Evolutionary conservation across 1,140 invertebrate species (phyloP), one percentile per base, ranked within the genome.

Genomic region (Mylabris phalerata): DNA sequence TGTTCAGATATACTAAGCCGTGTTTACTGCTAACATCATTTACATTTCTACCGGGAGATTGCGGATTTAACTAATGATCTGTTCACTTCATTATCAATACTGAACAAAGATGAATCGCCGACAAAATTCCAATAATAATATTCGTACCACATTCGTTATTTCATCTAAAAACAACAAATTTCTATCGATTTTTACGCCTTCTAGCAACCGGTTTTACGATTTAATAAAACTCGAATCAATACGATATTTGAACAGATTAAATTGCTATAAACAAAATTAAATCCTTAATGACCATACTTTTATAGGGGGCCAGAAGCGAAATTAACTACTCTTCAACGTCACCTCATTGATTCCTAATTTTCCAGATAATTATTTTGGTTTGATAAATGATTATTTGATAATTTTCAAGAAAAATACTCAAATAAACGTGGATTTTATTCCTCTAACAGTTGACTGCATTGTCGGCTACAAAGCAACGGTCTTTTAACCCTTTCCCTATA

Each of bases 11-110:
- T 64, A 64, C 55, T 67, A 67, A 64, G 59, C 66, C 64, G 60
- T 67, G 66, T 70, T 68, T 68, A 68, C 62, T 56, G 61, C 66
- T 26, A 47, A 50, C 64, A 50, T 67, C 61, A 69, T 69, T 69
- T 69, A 63, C 67, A 67, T 69, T 66, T 64, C 61, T 59, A 60
- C 55, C 32, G n/a, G 55, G 57, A 50, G 56, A 61, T 62, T 64
- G 50, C 56, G 57, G 62, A 64, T 66, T 64, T 64, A 63, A 56
- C 49, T 67, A 66, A 66, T 57, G 62, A 66, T 61, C 50, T 54
- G 47, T 58, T 59, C 56, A 24, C 60, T 60, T 60, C 50, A 57
- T 57, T 61, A 57, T 61, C 54, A 47, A 54, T 45, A 46, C 13
- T 32, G 32, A 5, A 32, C 32, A 4, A 32, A 32, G 32, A 32